phyloP scores from a whole-genome alignment of 2,888 invertebrate species.

The Drosophila villosipedis region DNA sequence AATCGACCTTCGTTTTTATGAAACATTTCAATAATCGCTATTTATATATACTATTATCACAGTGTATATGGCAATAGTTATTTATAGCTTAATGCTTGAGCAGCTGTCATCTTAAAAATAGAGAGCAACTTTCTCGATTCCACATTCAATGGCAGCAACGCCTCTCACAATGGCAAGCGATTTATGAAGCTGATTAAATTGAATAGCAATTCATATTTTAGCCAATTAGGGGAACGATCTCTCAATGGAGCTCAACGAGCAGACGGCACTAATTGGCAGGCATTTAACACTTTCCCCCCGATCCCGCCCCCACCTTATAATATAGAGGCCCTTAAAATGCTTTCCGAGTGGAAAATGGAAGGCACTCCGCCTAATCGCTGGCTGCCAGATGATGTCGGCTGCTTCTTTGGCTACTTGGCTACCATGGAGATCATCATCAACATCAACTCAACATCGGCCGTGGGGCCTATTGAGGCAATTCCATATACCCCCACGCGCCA shows the following conservation, averaged over 20 bases:
- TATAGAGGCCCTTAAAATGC: constrained; percentile 20
- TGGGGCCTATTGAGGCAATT: constrained; percentile 11
- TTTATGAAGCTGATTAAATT: constrained; percentile 63
- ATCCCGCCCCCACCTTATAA: neutral
- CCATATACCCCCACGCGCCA: constrained; percentile 69
- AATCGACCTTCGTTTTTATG: neutral
- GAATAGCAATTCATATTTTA: constrained; percentile 75
- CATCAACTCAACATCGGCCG: constrained; percentile 20
- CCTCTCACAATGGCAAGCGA: constrained; percentile 26
- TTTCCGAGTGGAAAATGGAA: constrained; percentile 52
- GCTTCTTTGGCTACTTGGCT: constrained; percentile 38
- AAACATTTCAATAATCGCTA: neutral
- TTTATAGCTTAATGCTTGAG: neutral
- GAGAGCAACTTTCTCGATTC: neutral
- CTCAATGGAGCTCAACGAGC: constrained; percentile 40
- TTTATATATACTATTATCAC: neutral
- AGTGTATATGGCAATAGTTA: neutral
- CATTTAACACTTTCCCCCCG: constrained; percentile 75
- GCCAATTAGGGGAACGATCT: constrained; percentile 72
- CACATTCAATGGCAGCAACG: constrained; percentile 3
- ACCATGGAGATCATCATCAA: constrained; percentile 57
- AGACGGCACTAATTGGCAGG: constrained; percentile 76
- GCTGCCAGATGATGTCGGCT: constrained; percentile 27
- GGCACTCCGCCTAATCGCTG: constrained; percentile 58
- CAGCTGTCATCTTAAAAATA: constrained; percentile 1